These are phyloP conservation scores for Tanaodytes sp. DNA, from an alignment of 2,888 invertebrate species.

Conservation along the genomic window DNA sequence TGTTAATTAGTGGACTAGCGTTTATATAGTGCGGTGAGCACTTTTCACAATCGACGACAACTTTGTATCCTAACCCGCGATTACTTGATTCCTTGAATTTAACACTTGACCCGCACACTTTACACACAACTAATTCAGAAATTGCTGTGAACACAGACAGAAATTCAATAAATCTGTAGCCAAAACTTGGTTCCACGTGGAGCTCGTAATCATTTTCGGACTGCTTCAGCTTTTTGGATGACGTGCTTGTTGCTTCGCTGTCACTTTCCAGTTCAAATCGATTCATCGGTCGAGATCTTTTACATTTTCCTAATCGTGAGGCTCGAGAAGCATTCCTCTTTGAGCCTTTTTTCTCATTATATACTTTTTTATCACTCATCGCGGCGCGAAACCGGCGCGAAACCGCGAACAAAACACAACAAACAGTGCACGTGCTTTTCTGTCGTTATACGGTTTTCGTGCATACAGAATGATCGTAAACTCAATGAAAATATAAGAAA, in stretches of 20 bases:
- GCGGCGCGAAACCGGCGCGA: not conserved
- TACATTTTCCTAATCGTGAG: not conserved
- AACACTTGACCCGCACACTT: conserved; percentile 6
- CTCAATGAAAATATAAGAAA: not conserved
- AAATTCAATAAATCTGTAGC: conserved; percentile 17
- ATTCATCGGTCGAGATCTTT: conserved; percentile 1
- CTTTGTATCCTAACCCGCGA: conserved; percentile 5
- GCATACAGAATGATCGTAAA: not conserved
- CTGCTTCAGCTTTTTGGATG: conserved; percentile 8
- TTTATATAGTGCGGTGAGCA: conserved; percentile 5
- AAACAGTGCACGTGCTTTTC: not conserved
- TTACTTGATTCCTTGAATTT: conserved; percentile 3
- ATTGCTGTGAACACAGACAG: conserved; percentile 14
- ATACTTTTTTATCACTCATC: conserved; percentile 14
- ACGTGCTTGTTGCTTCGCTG: conserved; percentile 12
- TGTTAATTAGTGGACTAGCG: conserved; percentile 1
- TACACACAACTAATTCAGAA: conserved; percentile 14
- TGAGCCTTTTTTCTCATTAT: conserved; percentile 13
- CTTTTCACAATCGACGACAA: conserved; percentile 3
- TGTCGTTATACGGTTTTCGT: not conserved
- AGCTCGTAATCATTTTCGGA: conserved; percentile 3
- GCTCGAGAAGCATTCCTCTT: not conserved
- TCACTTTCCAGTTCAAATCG: conserved; percentile 10
- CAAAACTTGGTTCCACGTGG: conserved; percentile 16
- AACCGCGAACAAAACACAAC: not conserved